phyloP scores from a whole-genome alignment of 2,797 vertebrate species.

The Gila robusta region DNA sequence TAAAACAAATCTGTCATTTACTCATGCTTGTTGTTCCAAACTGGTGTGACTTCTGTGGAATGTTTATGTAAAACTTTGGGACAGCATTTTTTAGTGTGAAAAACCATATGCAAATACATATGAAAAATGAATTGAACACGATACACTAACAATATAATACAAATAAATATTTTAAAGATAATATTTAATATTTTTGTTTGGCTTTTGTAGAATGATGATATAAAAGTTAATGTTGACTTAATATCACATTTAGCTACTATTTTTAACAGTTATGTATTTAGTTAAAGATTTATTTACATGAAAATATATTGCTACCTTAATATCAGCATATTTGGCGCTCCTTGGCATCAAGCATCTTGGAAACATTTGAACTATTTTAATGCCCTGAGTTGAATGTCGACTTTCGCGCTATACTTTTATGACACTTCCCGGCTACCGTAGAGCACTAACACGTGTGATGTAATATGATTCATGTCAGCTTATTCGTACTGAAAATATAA shows the following conservation, averaged over 20 bases:
- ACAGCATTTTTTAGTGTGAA: no score
- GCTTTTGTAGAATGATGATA: background rate
- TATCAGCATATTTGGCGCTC: background rate
- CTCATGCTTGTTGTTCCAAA: background rate
- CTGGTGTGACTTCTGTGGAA: background rate
- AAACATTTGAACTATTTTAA: background rate
- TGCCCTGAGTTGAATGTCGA: background rate
- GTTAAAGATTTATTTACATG: background rate
- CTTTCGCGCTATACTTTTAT: background rate
- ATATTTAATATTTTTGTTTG: background rate
- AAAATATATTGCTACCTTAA: background rate
- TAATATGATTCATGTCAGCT: background rate
- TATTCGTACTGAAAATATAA: background rate
- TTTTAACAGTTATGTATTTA: background rate
- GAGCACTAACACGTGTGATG: background rate
- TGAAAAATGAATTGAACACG: background rate
- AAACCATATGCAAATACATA: background rate
- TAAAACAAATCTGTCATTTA: no score
- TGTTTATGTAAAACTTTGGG: background rate
- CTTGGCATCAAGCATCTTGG: no score
- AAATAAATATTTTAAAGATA: background rate
- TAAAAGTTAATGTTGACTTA: background rate
- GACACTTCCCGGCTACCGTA: slow-evolving; percentile 19
- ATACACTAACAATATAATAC: background rate
- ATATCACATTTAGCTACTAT: background rate